A percentile compares a stretch with the other conserved stretches of the same genome.
phyloP scores from a whole-genome alignment of 2,888 invertebrate genomes.

The Temnothorax ravouxi region DNA sequence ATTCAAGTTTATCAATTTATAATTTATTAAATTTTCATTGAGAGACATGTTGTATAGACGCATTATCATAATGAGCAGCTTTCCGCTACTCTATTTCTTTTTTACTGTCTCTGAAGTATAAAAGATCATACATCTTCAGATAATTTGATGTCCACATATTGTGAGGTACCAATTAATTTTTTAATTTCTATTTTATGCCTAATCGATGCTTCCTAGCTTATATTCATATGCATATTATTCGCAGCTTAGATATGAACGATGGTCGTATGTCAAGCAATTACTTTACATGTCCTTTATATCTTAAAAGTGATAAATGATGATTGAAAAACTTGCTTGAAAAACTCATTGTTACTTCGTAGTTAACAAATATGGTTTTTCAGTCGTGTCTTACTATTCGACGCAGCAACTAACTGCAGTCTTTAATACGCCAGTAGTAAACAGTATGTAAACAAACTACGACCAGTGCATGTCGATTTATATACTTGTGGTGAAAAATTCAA shows the following conservation, averaged over 20 bases:
- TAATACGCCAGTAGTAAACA: background rate
- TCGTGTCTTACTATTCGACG: background rate
- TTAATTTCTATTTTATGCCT: too few species aligned
- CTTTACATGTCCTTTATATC: background rate
- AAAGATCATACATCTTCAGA: background rate
- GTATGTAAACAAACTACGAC: background rate
- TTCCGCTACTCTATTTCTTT: background rate
- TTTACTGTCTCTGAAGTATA: background rate
- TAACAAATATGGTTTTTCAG: background rate
- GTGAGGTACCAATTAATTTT: background rate
- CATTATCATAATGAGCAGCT: background rate
- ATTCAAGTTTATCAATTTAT: background rate
- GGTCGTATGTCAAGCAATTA: background rate
- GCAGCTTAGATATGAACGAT: background rate
- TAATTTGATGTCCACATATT: background rate
- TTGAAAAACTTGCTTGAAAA: background rate
- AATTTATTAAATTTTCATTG: background rate
- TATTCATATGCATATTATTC: background rate
- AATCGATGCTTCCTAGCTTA: too few species aligned
- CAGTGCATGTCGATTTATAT: background rate
- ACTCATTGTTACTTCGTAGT: background rate
- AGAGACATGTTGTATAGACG: background rate
- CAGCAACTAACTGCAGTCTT: background rate
- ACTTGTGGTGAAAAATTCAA: background rate
- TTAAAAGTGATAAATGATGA: background rate